Evolutionary conservation across 2,888 invertebrate species (phyloP).

Genomic region (Drosophila mettleri): DNA sequence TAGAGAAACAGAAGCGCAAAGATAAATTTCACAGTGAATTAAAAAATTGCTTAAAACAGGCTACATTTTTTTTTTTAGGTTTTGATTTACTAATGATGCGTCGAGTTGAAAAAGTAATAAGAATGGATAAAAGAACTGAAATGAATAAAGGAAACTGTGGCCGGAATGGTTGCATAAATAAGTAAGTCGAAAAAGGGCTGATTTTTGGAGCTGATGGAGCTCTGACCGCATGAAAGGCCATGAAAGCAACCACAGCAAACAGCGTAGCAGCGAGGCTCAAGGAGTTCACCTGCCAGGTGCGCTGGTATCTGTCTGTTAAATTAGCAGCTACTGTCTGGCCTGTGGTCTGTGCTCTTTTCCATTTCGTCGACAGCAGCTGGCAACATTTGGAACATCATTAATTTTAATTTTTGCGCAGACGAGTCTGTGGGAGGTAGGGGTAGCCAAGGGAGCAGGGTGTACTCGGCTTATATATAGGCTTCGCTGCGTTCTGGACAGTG

Average conservation of each 20-base stretch:
- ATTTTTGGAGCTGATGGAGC: conserved; percentile 29
- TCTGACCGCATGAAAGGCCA: conserved; percentile 27
- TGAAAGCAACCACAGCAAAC: conserved; percentile 47
- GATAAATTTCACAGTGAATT: conserved; percentile 53
- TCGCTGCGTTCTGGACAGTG: conserved; percentile 60
- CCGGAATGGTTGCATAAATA: conserved; percentile 41
- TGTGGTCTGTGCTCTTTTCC: conserved; percentile 29
- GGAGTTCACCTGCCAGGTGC: conserved; percentile 40
- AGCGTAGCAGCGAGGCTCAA: conserved; percentile 29
- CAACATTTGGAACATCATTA: conserved; percentile 72
- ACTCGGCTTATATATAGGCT: no score
- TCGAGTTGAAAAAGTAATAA: conserved; percentile 1
- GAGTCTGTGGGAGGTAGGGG: conserved; percentile 50
- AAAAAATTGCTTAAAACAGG: conserved; percentile 41
- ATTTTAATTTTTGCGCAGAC: conserved; percentile 80
- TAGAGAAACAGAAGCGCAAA: conserved; percentile 70
- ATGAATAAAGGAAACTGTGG: conserved; percentile 22
- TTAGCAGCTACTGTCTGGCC: conserved; percentile 67
- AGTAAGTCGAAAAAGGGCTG: conserved; percentile 33
- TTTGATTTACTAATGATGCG: conserved; percentile 60
- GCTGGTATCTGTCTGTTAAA: conserved; percentile 32
- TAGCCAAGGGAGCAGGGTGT: neutral
- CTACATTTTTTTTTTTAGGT: conserved; percentile 30
- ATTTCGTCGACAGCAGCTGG: conserved; percentile 42
- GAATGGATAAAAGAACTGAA: conserved; percentile 21